Conservation (phyloP, 2,888 invertebrate genomes). For the Cacoxenus indagator region DNA sequence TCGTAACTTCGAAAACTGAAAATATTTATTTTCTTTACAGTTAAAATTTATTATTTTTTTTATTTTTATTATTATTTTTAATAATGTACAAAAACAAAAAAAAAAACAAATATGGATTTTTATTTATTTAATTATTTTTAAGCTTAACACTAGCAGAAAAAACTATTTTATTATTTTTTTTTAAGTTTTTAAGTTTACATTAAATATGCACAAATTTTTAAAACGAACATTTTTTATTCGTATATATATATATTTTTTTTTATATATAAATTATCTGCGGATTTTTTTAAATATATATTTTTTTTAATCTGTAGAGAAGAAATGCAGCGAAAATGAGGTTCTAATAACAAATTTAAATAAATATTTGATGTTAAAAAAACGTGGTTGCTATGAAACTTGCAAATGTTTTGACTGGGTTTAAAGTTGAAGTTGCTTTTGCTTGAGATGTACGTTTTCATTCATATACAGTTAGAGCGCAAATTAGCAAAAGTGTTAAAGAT, state of each 20-base stretch:
- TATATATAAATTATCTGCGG: background rate
- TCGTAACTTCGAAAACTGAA: background rate
- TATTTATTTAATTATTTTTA: background rate
- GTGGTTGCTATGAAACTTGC: too few species aligned
- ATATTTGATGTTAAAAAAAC: too few species aligned
- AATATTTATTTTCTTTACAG: constrained; percentile 5
- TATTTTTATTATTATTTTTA: background rate
- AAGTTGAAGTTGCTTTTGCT: too few species aligned
- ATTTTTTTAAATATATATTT: background rate
- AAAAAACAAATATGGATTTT: background rate
- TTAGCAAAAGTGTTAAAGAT: too few species aligned
- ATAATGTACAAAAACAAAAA: background rate
- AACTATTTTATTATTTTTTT: background rate
- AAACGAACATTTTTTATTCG: background rate
- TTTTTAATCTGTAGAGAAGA: too few species aligned
- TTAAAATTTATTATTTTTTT: background rate
- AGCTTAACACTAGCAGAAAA: constrained; percentile 6
- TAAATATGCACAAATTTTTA: background rate
- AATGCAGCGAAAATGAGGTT: too few species aligned
- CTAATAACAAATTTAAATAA: too few species aligned
- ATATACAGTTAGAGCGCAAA: too few species aligned
- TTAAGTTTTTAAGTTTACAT: background rate
- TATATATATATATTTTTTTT: background rate
- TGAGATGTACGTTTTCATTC: too few species aligned
- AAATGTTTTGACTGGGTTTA: too few species aligned